A percentile compares a stretch with the other conserved stretches of the same genome.
Conservation (phyloP, 2,888 invertebrate genomes). For the Zaprionus obscuricornis region DNA sequence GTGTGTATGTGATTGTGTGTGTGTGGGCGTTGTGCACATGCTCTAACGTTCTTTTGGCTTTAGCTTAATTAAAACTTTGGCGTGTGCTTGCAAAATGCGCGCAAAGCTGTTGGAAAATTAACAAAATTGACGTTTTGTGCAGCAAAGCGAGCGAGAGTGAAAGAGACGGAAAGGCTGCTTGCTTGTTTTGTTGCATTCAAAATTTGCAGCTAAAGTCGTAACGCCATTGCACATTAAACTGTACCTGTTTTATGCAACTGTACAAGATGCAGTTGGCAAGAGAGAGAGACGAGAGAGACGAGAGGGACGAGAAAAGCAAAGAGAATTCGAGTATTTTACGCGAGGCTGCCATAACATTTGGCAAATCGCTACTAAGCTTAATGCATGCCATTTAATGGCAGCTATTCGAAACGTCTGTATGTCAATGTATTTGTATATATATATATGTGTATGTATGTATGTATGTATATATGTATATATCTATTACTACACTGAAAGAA, state of each 20-base stretch:
- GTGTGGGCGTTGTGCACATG: constrained; percentile 6
- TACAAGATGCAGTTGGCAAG: constrained; percentile 17
- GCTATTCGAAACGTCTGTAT: constrained; percentile 5
- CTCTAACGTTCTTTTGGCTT: constrained; percentile 37
- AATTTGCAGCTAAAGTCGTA: constrained; percentile 36
- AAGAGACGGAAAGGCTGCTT: background rate
- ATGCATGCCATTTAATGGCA: constrained; percentile 42
- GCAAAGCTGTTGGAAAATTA: constrained; percentile 72
- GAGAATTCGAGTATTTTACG: too few relatives aligned
- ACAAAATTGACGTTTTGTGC: constrained; percentile 62
- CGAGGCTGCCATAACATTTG: constrained; percentile 31
- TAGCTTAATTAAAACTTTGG: constrained; percentile 72
- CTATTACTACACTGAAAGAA: too few relatives aligned
- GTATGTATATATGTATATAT: too few relatives aligned
- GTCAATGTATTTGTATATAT: background rate
- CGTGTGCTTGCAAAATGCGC: constrained; percentile 56
- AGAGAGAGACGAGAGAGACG: background rate
- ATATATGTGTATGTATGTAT: background rate
- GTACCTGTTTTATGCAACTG: constrained; percentile 22
- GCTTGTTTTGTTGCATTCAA: constrained; percentile 40
- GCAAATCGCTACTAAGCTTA: constrained; percentile 49
- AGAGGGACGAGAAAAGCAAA: background rate
- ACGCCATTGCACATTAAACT: constrained; percentile 39
- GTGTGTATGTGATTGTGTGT: constrained; percentile 13
- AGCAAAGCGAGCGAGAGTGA: constrained; percentile 2